Conservation (phyloP, 1,140 invertebrate species). For the Coenobita brevimanus region DNA sequence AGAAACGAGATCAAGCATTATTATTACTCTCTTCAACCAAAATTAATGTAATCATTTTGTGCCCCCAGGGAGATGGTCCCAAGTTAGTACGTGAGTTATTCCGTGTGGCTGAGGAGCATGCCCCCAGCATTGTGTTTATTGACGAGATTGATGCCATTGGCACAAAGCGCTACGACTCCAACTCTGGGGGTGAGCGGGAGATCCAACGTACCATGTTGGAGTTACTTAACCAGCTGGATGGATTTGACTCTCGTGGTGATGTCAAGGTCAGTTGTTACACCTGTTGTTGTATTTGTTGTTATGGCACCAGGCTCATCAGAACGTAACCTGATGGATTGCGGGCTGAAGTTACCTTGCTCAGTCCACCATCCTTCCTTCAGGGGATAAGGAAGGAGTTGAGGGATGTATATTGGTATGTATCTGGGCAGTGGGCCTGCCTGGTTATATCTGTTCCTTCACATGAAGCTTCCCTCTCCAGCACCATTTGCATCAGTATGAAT, state of each 20-base stretch:
- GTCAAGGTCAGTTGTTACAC: slow-evolving; percentile 83
- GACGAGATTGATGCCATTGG: slow-evolving; percentile 99
- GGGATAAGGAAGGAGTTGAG: too few species aligned
- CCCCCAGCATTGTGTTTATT: slow-evolving; percentile 99
- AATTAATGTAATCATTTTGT: not conserved
- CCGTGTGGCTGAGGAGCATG: slow-evolving; percentile 98
- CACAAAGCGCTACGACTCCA: slow-evolving; percentile 99
- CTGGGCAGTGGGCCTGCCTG: too few species aligned
- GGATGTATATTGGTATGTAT: too few species aligned
- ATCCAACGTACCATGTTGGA: slow-evolving; percentile 99
- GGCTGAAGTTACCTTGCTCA: too few species aligned
- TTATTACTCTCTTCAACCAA: not conserved
- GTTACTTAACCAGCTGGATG: slow-evolving; percentile 98
- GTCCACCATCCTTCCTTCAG: too few species aligned
- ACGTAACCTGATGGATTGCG: too few species aligned
- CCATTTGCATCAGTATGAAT: too few species aligned
- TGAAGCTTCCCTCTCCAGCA: too few species aligned
- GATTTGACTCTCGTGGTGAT: slow-evolving; percentile 97
- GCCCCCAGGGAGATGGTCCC: slow-evolving; percentile 93
- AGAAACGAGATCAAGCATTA: too few species aligned
- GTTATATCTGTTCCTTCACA: too few species aligned
- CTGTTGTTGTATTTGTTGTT: too few species aligned
- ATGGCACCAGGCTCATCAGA: too few species aligned
- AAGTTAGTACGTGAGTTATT: slow-evolving; percentile 98
- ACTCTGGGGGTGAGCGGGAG: slow-evolving; percentile 99